phyloP scores from a whole-genome alignment of 2,888 invertebrate genomes.

The Notodonta ziczac region DNA sequence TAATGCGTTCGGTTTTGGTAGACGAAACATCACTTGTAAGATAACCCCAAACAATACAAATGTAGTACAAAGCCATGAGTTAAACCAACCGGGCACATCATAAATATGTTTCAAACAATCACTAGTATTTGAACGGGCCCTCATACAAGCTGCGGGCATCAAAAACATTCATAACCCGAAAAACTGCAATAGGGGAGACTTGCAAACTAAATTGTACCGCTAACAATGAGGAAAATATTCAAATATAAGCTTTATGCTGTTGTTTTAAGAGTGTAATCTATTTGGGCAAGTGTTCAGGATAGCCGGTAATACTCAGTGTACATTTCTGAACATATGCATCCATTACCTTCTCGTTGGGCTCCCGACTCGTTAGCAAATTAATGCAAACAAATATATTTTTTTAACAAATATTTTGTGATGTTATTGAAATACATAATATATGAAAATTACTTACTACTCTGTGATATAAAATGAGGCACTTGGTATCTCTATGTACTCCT shows the following conservation, averaged over 20 bases:
- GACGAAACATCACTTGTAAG: too few species aligned
- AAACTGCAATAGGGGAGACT: slow-evolving; percentile 28
- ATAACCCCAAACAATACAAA: slow-evolving; percentile 9
- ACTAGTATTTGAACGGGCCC: slow-evolving; percentile 16
- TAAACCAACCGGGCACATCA: slow-evolving; percentile 30
- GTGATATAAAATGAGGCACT: too few species aligned
- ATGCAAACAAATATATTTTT: slow-evolving; percentile 17
- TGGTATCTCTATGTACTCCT: too few species aligned
- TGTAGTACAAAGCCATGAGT: slow-evolving; percentile 22
- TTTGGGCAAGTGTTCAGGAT: background rate
- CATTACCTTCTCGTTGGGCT: slow-evolving; percentile 34
- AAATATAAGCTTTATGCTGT: background rate
- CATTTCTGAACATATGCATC: slow-evolving; percentile 48
- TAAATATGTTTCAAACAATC: slow-evolving; percentile 37
- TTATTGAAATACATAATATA: too few species aligned
- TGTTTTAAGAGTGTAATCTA: background rate
- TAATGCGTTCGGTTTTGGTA: too few species aligned
- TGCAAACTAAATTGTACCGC: slow-evolving; percentile 3
- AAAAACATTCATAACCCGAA: slow-evolving; percentile 15
- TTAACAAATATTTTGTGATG: too few species aligned
- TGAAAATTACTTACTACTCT: too few species aligned
- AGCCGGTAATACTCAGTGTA: slow-evolving; percentile 23
- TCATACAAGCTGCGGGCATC: slow-evolving; percentile 20
- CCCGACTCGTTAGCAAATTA: slow-evolving; percentile 41
- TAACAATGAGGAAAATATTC: background rate